Percentiles rank a stretch among this genome's conserved stretches.
Evolutionary conservation across 2,888 invertebrate genomes (phyloP).

Genomic region (Lissonota sp.): DNA sequence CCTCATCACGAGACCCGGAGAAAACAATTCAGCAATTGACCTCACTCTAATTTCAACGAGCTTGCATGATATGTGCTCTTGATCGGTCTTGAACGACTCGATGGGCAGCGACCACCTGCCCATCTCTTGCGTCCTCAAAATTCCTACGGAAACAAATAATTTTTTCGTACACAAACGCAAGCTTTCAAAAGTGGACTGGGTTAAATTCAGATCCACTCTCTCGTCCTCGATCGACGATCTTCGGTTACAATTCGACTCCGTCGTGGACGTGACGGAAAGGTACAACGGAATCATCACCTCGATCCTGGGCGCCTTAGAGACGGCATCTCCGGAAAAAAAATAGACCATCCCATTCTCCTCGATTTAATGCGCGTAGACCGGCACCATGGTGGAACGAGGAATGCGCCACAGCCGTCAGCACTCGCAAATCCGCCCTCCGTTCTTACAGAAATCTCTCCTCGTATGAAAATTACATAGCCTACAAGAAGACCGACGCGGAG

Average conservation of each 20-base stretch:
- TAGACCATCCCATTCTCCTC: not conserved
- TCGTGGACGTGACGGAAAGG: not conserved
- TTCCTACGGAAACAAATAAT: not conserved
- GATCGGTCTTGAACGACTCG: constrained; percentile 17
- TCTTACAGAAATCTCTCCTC: not conserved
- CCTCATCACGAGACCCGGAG: not conserved
- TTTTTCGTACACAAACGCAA: not conserved
- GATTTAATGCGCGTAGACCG: not conserved
- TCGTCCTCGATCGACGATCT: not conserved
- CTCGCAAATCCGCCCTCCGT: not conserved
- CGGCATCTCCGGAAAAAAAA: too few species aligned
- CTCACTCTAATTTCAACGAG: not conserved
- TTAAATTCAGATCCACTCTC: not conserved
- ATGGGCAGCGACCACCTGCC: constrained; percentile 32
- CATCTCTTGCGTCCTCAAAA: not conserved
- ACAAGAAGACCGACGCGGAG: not conserved
- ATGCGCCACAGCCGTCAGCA: not conserved
- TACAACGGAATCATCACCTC: not conserved
- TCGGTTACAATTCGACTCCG: not conserved
- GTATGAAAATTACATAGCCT: not conserved
- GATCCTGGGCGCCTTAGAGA: not conserved
- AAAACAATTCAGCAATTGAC: not conserved
- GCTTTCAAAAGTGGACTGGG: not conserved
- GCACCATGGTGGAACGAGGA: not conserved
- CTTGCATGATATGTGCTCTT: not conserved